These are phyloP conservation scores for Julus scandinavius DNA, from an alignment of 2,888 invertebrate genomes.

Conservation along the genomic window DNA sequence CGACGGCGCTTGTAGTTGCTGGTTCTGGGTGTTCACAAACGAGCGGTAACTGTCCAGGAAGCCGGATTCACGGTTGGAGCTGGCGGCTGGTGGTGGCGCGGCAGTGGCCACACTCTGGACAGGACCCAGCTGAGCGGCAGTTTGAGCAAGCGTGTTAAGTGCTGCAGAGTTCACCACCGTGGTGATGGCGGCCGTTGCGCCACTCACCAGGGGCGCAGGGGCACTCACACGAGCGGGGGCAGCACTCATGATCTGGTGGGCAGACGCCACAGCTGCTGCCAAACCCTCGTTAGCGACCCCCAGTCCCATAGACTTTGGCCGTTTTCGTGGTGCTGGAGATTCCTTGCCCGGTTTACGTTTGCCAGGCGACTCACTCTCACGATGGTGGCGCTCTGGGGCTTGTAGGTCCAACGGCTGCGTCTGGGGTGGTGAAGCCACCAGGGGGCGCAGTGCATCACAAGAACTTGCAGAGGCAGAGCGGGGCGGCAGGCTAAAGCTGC, in stretches of 20 bases:
- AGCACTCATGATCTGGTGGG: constrained; percentile 51
- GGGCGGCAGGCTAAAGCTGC: neutral
- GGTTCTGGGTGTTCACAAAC: constrained; percentile 65
- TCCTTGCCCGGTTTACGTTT: constrained; percentile 69
- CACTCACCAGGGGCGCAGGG: constrained; percentile 77
- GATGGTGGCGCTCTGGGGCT: constrained; percentile 71
- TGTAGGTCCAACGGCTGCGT: constrained; percentile 80
- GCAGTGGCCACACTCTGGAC: neutral
- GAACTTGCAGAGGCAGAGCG: constrained; percentile 23
- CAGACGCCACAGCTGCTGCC: constrained; percentile 51
- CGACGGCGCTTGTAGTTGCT: constrained; percentile 1
- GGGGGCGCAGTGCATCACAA: neutral
- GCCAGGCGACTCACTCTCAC: constrained; percentile 72
- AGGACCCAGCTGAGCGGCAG: neutral
- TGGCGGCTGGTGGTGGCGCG: neutral
- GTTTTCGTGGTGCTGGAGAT: constrained; percentile 49
- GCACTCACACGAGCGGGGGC: constrained; percentile 71
- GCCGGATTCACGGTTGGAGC: constrained; percentile 58
- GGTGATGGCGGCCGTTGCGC: constrained; percentile 71
- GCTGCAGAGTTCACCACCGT: constrained; percentile 76
- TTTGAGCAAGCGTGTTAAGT: constrained; percentile 46
- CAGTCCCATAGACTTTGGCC: constrained; percentile 49
- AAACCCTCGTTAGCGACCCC: constrained; percentile 51
- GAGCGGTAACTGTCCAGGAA: constrained; percentile 65
- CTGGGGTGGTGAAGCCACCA: constrained; percentile 68